These are phyloP conservation scores for Caenorhabditis afra DNA, from an alignment of 2,888 invertebrate genomes.

Conservation along the genomic window DNA sequence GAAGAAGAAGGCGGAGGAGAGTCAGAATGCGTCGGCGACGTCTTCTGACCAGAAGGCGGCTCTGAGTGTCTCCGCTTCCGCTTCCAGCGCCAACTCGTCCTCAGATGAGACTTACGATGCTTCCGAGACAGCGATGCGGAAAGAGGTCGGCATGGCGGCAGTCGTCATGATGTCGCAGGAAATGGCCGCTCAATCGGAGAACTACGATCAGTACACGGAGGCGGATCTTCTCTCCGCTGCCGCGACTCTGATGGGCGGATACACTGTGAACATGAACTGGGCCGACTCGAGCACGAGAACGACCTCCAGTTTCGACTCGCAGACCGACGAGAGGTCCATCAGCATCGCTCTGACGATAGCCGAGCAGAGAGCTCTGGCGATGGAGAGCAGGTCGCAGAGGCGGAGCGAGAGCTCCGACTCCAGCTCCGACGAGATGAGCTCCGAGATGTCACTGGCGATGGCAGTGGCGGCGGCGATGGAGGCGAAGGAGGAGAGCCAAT, in stretches of 20 bases:
- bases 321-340: constrained; percentile 34
- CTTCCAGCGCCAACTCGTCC: constrained; percentile 5
- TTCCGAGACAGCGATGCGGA: constrained; percentile 33
- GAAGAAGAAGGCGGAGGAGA: background rate
- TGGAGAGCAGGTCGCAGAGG: constrained; percentile 18
- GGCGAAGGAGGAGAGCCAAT: constrained; percentile 5
- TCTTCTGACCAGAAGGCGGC: constrained; percentile 8
- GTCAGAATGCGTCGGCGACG: constrained; percentile 7
- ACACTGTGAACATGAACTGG: constrained; percentile 35
- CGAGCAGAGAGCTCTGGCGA: constrained; percentile 28
- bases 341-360: constrained; percentile 35
- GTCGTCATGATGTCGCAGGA: constrained; percentile 35
- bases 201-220: constrained; percentile 41
- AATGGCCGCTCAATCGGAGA: constrained; percentile 39
- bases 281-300: constrained; percentile 34
- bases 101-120: constrained; percentile 21
- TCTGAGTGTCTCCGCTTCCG: constrained; percentile 14
- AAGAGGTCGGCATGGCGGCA: constrained; percentile 25
- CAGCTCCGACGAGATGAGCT: constrained; percentile 23
- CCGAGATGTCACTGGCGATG: background rate
- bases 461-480: constrained; percentile 3
- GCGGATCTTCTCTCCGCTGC: constrained; percentile 35
- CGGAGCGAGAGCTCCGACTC: constrained; percentile 11
- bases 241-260: constrained; percentile 39
- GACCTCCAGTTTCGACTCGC: constrained; percentile 29